Evolutionary conservation across 2,888 invertebrate genomes (phyloP), one percentile per base, ranked within the genome.

Genomic region (Willowsia nigromaculata): DNA sequence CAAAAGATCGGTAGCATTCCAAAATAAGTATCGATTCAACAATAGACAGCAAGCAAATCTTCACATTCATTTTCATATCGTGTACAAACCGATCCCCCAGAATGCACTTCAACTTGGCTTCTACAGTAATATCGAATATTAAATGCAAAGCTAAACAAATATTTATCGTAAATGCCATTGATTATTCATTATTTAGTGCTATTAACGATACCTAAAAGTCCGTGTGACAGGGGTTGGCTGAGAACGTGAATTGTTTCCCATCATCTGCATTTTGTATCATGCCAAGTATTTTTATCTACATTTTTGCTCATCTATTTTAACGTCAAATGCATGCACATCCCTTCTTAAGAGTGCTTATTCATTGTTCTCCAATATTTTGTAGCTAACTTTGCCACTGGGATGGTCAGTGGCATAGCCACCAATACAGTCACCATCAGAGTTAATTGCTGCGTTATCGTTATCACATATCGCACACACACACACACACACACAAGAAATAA

Each of bases 291-390:
- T 74, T 43, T 43, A 13, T 74, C 9, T 27, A 59, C 15, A 27
- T 47, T 74, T 74, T 74, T 0, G 43, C 25, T 25, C 50, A 40
- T 53, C 71, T 68, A 37, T 68, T 71, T 68, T 47, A 83, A 33
- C 25, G 33, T 22, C 27, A 33, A 80, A 74, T 74, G 6, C 40
- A n/a, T n/a, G n/a, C n/a, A n/a, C n/a, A 37, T 43, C 47, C 13
- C 33, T 53, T 43, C 22, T 74, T 11, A 83, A 87, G 62, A 76
- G 74, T 27, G 50, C n/a, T 22, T 43, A 56, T 68, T 27, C 84
- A 84, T 84, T 84, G 88, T 84, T 88, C 59, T 53, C 78, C 78
- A 88, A 84, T 84, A 88, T 53, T n/a, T 40, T 86, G 9, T 43
- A 43, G 47, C 47, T 13, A 30, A 50, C 50, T 76, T 76, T 47